Base-by-base conservation (phyloP, 2,888 invertebrate genomes). In the Plebejus melissa region DNA sequence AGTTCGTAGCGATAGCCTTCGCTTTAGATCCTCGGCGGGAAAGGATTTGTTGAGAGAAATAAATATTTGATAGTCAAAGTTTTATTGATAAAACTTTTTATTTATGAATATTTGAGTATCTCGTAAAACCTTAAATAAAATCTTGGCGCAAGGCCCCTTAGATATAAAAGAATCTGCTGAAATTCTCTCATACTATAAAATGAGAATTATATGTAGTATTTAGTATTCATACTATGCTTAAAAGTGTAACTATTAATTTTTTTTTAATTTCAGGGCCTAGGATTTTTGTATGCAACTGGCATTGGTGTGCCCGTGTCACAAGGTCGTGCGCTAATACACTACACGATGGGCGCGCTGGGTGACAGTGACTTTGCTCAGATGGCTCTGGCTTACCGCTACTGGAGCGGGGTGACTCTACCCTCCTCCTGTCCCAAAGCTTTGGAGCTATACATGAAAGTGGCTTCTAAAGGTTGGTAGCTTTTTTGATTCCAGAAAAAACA, bases 301-400 rank as follows among this genome's bases (percentile, higher is more conserved):
- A 94, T 98, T 57, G 95, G 96, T 7, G 96, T 97, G n/a, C 96
- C 97, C 79, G 97, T 98, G 0, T 98, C 97, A 77, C 98, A 98
- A 85, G 96, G 98, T 0, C 95, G 96, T 83, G 97, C 99, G 0
- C 90, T 99, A 28, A 95, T 99, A 0, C 98, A 99, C 91, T 98
- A 98, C 86, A 98, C 97, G 0, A 95, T 99, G 83, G 98, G 97
- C 4, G 98, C 99, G 0, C 88, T 98, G 0, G 99, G 98, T 0
- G 98, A 98, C 76, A 97, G 98, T 85, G 96, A 97, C 32, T 96
- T 97, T 93, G 99, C 99, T 0, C 98, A 98, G 93, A 99, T 99
- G 99, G 97, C 98, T 32, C 91, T 99, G 76, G 99, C 98, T 0
- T 99, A 99, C 92, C 95, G 99, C 0, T 96, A 98, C 91, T 98